Evolutionary conservation across 2,113 vertebrate genomes (phyloP).

Genomic region (Murina feae): DNA sequence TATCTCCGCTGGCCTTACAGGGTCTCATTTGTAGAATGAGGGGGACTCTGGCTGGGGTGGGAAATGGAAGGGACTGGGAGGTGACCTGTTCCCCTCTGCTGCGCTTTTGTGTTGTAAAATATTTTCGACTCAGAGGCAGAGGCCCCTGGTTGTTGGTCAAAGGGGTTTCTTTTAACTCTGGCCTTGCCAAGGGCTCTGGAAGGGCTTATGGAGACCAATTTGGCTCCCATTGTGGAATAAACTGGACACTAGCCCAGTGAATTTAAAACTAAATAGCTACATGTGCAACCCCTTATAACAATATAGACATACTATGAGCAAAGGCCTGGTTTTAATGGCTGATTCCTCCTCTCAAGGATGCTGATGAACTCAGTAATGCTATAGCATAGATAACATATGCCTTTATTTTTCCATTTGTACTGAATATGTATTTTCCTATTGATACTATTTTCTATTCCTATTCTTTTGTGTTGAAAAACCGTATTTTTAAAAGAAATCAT

Average conservation of each 20-base stretch:
- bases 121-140: not conserved
- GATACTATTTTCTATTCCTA: not conserved
- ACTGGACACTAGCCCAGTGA: not conserved
- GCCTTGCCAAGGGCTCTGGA: not conserved
- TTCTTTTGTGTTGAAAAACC: not conserved
- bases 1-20: conserved; percentile 63
- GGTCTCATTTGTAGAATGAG: conserved; percentile 75
- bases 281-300: not conserved
- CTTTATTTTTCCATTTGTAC: not conserved
- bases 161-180: conserved; percentile 30
- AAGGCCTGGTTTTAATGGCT: not conserved
- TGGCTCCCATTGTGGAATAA: not conserved
- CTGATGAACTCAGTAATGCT: not conserved
- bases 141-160: not conserved
- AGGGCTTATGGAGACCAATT: not conserved
- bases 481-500: not conserved
- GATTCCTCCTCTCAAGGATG: not conserved
- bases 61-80: conserved; percentile 27
- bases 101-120: conserved; percentile 18
- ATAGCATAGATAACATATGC: not conserved
- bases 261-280: not conserved
- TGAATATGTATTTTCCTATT: not conserved
- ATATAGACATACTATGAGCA: not conserved
- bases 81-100: conserved; percentile 30
- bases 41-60: conserved; percentile 52